A percentile compares a stretch with the other conserved stretches of the same genome.
These are phyloP conservation scores for Ceratotherium simum DNA, from an alignment of 2,113 vertebrate species.

Conservation along the genomic window DNA sequence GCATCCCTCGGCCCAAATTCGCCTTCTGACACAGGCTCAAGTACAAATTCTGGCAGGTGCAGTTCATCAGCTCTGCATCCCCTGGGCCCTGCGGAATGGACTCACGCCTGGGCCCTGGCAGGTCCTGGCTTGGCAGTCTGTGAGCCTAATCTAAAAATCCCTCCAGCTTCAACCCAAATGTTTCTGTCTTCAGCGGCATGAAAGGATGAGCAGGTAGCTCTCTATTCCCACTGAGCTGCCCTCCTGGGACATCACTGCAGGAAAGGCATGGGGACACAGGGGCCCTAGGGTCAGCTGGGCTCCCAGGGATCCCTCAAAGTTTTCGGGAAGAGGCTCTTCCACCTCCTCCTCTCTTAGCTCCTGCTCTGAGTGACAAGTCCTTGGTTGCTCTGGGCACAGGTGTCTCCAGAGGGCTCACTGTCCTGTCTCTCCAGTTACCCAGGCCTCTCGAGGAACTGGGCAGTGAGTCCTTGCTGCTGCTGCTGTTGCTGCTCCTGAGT, in stretches of 20 bases:
- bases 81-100: rapidly evolving
- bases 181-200: not conserved
- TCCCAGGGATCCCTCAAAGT: not conserved
- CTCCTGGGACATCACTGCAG: not conserved
- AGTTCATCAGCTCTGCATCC: not conserved
- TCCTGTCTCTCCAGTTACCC: not conserved
- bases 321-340: not conserved
- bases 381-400: not conserved
- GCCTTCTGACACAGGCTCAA: not conserved
- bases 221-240: not conserved
- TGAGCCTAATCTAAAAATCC: not conserved
- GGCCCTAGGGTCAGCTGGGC: not conserved
- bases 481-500: not conserved
- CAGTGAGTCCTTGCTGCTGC: not conserved
- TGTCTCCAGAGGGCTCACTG: not conserved
- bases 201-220: not conserved
- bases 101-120: not conserved
- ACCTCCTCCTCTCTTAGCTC: not conserved
- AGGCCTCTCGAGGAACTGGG: not conserved
- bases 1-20: not conserved
- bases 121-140: not conserved
- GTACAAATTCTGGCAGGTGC: not conserved
- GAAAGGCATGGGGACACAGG: not conserved
- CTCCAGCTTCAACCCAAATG: not conserved
- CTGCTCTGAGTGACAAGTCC: not conserved